Percentiles rank a stretch among this genome's conserved stretches.
phyloP scores from a whole-genome alignment of 1,140 invertebrate genomes.

The Dendrolimus punctatus region DNA sequence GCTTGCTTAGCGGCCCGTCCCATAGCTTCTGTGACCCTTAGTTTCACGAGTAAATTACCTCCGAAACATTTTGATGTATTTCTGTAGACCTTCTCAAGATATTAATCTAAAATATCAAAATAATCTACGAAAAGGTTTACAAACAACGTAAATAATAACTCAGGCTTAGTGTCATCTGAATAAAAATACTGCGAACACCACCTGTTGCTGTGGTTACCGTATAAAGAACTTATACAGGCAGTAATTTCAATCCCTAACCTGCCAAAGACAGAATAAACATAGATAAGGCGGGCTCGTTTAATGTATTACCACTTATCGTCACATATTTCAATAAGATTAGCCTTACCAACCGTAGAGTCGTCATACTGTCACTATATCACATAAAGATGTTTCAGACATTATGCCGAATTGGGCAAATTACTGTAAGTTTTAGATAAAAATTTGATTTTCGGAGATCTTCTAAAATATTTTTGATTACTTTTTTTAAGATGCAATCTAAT shows the following conservation, averaged over 20 bases:
- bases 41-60: too few species aligned
- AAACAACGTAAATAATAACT: slow-evolving; percentile 39
- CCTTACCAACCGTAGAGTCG: too few species aligned
- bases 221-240: not conserved
- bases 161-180: slow-evolving; percentile 30
- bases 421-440: too few species aligned
- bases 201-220: slow-evolving; percentile 42
- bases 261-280: not conserved
- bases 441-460: too few species aligned
- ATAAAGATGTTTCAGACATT: slow-evolving; percentile 7
- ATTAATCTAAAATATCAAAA: slow-evolving; percentile 3
- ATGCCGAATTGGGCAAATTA: not conserved
- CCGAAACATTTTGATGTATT: too few species aligned
- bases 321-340: too few species aligned
- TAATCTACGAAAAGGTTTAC: slow-evolving; percentile 23
- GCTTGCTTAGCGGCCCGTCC: too few species aligned
- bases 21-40: too few species aligned
- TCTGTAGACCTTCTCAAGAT: not conserved
- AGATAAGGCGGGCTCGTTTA: too few species aligned
- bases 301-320: too few species aligned
- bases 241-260: slow-evolving; percentile 4
- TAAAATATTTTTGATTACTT: too few species aligned
- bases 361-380: slow-evolving; percentile 1
- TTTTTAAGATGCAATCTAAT: too few species aligned
- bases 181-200: slow-evolving; percentile 20